Evolutionary conservation across 1,140 invertebrate genomes (phyloP), one percentile per base, ranked within the genome.

Genomic region (Nebria ingens): DNA sequence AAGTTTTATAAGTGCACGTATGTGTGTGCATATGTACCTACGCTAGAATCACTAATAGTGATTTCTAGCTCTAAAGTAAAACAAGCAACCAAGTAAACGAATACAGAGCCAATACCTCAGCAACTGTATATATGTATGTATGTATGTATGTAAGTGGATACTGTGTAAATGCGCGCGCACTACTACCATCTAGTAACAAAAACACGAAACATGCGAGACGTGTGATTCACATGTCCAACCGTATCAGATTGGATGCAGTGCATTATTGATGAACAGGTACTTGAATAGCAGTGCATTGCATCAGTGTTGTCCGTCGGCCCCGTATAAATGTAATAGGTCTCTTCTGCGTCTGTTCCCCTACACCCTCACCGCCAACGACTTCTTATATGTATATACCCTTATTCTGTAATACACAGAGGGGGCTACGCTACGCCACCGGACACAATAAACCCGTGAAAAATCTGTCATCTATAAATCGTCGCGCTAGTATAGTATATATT

Each of bases 251-350:
- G 49, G 58, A 65, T 62, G 61, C 62, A 66, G 63, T 65, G 64
- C 63, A 68, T 68, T 68, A 68, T 68, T 65, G 64, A 66, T 68
- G 66, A 68, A 65, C 65, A 67, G 65, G 65, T 67, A 67, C 65
- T 67, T 63, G 62, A 65, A 49, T 56, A 19, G 25, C 42, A 57
- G 55, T 53, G 52, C 57, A 59, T 59, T 56, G 57, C 59, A 60
- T 61, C 57, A 55, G 40, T 45, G 40, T 6, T 29, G 25, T 29
- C 25, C 25, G 4, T 29, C 25, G 25, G n/a, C n/a, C n/a, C 25
- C 4, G 25, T 4, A 29, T 17, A 45, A 45, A 17, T 45, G 40
- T 45, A 45, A 45, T 45, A 13, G 25, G 40, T 45, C 40, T n/a
- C 6, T 4, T 9, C 40, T 12, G 40, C 6, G 9, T 12, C 40